Evolutionary conservation across 2,113 vertebrate genomes (phyloP).

Genomic region (Scytalopus superciliaris): DNA sequence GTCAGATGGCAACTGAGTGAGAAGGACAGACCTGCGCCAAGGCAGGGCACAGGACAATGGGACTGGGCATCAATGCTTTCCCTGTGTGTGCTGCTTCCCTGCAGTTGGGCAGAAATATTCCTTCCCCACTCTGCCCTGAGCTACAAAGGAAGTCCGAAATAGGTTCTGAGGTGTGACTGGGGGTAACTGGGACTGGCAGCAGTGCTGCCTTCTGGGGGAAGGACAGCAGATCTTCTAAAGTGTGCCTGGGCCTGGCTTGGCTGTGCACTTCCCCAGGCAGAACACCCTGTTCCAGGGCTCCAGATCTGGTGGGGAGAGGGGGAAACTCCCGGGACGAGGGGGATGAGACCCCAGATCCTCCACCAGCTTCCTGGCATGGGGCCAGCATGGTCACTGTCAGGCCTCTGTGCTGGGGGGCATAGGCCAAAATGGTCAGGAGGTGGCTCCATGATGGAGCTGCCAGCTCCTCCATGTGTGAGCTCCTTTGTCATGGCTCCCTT

Average conservation of each 20-base stretch:
- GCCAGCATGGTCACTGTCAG: not conserved
- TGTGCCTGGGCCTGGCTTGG: accelerated
- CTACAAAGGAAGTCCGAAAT: not conserved
- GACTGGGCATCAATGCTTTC: accelerated
- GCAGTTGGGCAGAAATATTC: not conserved
- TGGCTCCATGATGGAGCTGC: not conserved
- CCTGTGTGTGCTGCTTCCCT: not conserved
- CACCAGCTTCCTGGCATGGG: not conserved
- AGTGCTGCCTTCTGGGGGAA: not conserved
- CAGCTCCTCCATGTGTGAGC: not conserved
- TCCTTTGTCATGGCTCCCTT: accelerated
- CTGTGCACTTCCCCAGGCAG: not conserved
- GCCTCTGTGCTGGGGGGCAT: not conserved
- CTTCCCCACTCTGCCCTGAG: not conserved
- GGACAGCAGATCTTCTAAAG: accelerated
- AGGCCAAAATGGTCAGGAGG: not conserved
- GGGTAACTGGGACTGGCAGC: not conserved
- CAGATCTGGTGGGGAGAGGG: not conserved
- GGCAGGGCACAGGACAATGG: not conserved
- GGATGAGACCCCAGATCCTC: not conserved
- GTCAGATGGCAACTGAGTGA: not conserved
- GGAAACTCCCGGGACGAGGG: not conserved
- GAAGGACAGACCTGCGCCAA: not conserved
- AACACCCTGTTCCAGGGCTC: accelerated
- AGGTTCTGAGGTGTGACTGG: not conserved